Percentiles rank a stretch among this genome's conserved stretches.
Conservation (phyloP, 2,888 invertebrate species). For the Luperina nickerlii region DNA sequence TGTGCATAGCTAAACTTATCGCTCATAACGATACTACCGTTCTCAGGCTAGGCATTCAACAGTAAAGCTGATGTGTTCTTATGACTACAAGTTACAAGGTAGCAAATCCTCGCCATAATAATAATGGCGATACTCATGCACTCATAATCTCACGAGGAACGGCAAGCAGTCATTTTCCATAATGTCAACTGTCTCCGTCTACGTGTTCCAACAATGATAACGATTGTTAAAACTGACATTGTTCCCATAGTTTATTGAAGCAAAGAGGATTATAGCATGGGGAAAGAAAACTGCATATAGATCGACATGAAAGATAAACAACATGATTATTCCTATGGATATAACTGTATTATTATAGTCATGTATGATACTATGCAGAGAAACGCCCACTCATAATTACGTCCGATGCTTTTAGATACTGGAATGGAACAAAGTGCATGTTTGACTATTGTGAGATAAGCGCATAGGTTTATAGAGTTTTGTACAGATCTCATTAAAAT, state of each 20-base stretch:
- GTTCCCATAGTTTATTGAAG: background rate
- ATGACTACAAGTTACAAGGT: background rate
- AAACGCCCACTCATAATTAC: constrained; percentile 40
- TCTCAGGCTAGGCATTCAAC: background rate
- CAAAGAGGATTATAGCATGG: constrained; percentile 1
- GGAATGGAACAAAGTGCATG: constrained; percentile 34
- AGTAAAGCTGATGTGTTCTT: background rate
- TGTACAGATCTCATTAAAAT: background rate
- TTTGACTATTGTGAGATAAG: constrained; percentile 37
- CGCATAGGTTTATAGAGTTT: constrained; percentile 15
- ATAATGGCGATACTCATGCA: constrained; percentile 15
- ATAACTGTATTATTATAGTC: constrained; percentile 17
- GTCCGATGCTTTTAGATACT: constrained; percentile 47
- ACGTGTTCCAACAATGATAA: constrained; percentile 30
- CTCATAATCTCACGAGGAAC: constrained; percentile 15
- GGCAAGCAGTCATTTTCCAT: constrained; percentile 25
- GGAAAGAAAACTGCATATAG: constrained; percentile 16
- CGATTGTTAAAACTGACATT: constrained; percentile 39
- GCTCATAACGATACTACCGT: background rate
- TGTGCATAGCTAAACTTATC: background rate
- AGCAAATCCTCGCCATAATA: background rate
- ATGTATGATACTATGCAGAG: constrained; percentile 29
- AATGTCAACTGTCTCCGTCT: constrained; percentile 18
- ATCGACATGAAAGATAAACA: constrained; percentile 27
- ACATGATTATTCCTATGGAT: constrained; percentile 25